These are phyloP conservation scores for Drosophila serrata DNA, from an alignment of 1,140 invertebrate genomes.

Conservation along the genomic window DNA sequence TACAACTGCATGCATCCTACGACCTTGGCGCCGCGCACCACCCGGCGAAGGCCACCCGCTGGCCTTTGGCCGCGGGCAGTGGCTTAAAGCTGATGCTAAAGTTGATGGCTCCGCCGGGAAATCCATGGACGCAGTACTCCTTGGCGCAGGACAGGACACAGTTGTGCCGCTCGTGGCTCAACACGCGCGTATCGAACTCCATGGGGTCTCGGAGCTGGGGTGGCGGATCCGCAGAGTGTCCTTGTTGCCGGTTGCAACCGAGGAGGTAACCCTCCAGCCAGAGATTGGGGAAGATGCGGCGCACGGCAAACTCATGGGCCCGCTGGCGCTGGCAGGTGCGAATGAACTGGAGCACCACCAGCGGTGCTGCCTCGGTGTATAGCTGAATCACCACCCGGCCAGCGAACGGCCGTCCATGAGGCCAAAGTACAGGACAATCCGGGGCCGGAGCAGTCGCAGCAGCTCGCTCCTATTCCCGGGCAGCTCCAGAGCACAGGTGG, in stretches of 20 bases:
- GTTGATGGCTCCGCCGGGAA: conserved; percentile 46
- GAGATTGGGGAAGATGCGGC: conserved; percentile 46
- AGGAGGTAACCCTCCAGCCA: conserved; percentile 61
- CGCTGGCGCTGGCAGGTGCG: conserved; percentile 38
- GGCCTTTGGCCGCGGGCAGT: conserved; percentile 49
- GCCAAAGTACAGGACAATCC: conserved; percentile 50
- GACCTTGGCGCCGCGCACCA: conserved; percentile 46
- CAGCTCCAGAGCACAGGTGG: conserved; percentile 14
- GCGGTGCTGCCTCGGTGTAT: conserved; percentile 60
- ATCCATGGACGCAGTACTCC: conserved; percentile 50
- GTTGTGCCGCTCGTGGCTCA: conserved; percentile 35
- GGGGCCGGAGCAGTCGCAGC: conserved; percentile 38
- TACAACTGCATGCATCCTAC: conserved; percentile 41
- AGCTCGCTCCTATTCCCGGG: conserved; percentile 1
- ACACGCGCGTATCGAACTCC: conserved; percentile 51
- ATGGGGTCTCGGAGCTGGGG: conserved; percentile 12
- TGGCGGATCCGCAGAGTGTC: not conserved
- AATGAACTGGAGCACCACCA: conserved; percentile 62
- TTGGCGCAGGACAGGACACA: conserved; percentile 50
- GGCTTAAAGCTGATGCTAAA: conserved; percentile 67
- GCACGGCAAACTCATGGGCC: conserved; percentile 36
- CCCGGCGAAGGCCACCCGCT: conserved; percentile 58
- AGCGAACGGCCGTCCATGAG: conserved; percentile 33
- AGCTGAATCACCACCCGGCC: conserved; percentile 54
- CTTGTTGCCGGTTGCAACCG: not conserved